Percentiles rank a stretch among this genome's conserved stretches.
Evolutionary conservation across 2,797 vertebrate genomes (phyloP).

Genomic region (Peromyscus eremicus): DNA sequence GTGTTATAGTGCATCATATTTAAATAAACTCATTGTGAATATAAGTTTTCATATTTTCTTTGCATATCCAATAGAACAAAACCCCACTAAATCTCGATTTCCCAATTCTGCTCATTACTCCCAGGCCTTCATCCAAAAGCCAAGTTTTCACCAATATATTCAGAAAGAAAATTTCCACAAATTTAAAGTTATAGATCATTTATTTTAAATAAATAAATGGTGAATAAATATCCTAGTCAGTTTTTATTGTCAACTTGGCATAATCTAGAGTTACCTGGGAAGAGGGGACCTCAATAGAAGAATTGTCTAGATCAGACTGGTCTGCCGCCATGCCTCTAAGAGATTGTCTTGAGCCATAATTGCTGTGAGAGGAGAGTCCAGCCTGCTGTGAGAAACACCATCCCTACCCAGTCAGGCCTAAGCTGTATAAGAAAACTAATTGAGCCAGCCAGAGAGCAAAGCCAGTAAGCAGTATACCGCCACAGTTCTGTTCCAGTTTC

Average conservation of each 20-base stretch:
- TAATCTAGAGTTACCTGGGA: neutral
- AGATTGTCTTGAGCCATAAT: neutral
- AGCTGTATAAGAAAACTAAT: neutral
- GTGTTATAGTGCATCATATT: conserved; percentile 1
- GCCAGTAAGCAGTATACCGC: neutral
- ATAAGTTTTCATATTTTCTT: conserved; percentile 28
- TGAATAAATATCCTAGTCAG: neutral
- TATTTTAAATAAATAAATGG: neutral
- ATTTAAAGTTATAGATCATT: neutral
- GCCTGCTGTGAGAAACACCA: neutral
- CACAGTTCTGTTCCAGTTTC: neutral
- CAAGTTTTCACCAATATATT: neutral
- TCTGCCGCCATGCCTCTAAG: neutral
- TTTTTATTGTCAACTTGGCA: neutral
- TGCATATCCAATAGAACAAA: neutral
- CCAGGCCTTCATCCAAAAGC: neutral
- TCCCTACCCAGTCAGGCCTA: neutral
- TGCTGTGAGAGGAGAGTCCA: neutral
- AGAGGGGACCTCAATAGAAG: neutral
- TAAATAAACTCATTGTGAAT: conserved; percentile 61
- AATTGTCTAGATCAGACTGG: neutral
- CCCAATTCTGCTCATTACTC: neutral
- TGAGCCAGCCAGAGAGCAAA: neutral
- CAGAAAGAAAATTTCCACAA: conserved; percentile 52
- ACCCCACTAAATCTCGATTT: neutral